These are phyloP conservation scores for Dryomyza anilis DNA, from an alignment of 2,888 invertebrate genomes.

Conservation along the genomic window DNA sequence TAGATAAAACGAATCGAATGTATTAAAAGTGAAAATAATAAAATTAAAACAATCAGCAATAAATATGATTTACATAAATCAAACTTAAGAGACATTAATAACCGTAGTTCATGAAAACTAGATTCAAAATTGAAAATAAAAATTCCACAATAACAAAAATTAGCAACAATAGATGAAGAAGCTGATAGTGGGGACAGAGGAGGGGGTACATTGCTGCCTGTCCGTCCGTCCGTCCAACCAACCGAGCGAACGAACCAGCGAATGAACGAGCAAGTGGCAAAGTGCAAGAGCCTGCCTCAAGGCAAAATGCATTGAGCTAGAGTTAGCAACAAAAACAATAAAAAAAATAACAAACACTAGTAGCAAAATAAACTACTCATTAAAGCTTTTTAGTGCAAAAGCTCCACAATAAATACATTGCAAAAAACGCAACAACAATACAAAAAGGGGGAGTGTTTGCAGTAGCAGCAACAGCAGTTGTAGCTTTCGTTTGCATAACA, in stretches of 20 bases:
- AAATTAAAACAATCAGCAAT: no score
- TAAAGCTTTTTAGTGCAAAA: not conserved
- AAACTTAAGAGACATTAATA: no score
- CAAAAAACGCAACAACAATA: not conserved
- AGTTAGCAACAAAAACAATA: not conserved
- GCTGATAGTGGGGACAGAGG: no score
- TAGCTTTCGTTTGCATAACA: not conserved
- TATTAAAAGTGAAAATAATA: no score
- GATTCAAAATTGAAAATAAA: no score
- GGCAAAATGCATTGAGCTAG: constrained; percentile 40
- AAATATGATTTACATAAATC: no score
- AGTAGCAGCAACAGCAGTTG: not conserved
- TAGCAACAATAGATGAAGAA: not conserved
- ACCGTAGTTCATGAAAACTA: no score
- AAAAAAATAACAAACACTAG: not conserved
- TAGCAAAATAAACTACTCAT: not conserved
- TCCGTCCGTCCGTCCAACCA: not conserved
- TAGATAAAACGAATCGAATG: no score
- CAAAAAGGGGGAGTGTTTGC: not conserved
- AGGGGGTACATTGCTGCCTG: no score
- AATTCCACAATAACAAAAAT: not conserved
- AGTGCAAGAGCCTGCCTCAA: constrained; percentile 53
- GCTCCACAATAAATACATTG: not conserved
- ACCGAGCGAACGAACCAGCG: constrained; percentile 24
- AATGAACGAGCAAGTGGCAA: constrained; percentile 40